Evolutionary conservation across 37 sponge, comb jelly and placozoan species (phyloP).

Genomic region (Agelas oroides): DNA sequence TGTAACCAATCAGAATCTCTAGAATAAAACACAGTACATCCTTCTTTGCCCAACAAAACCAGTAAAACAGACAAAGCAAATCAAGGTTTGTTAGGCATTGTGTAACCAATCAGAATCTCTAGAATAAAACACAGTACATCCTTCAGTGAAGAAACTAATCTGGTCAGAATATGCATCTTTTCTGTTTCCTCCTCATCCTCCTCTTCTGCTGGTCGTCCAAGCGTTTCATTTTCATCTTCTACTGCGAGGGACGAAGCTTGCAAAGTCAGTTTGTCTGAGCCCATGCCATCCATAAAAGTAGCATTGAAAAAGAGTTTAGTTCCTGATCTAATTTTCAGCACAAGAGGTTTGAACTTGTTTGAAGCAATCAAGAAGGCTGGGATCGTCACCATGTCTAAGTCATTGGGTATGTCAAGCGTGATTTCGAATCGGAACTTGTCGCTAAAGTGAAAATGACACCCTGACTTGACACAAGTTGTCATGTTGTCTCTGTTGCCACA

Average conservation of each 20-base stretch:
- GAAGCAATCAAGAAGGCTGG: constrained; percentile 5
- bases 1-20: constrained; percentile 42
- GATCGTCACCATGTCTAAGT: background rate
- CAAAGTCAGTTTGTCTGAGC: constrained; percentile 19
- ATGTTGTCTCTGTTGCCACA: constrained; percentile 44
- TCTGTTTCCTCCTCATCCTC: constrained; percentile 11
- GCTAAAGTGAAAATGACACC: constrained; percentile 53
- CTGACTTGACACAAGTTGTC: constrained; percentile 43
- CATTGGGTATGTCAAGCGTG: background rate
- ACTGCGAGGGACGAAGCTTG: background rate
- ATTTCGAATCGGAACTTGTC: constrained; percentile 42
- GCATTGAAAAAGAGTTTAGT: constrained; percentile 43
- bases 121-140: constrained; percentile 17
- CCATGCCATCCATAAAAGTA: constrained; percentile 61
- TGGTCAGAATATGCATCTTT: background rate
- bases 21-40: constrained; percentile 10
- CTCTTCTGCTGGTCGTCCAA: background rate
- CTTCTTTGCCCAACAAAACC: too few relatives aligned
- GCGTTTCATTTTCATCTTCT: background rate
- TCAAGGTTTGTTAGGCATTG: constrained; percentile 9
- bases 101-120: constrained; percentile 47
- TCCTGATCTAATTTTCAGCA: constrained; percentile 6
- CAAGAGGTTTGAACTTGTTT: background rate
- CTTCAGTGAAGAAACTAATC: background rate
- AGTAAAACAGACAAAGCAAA: too few relatives aligned